phyloP scores from a whole-genome alignment of 2,113 vertebrate genomes.

The Chionodraco myersi region DNA sequence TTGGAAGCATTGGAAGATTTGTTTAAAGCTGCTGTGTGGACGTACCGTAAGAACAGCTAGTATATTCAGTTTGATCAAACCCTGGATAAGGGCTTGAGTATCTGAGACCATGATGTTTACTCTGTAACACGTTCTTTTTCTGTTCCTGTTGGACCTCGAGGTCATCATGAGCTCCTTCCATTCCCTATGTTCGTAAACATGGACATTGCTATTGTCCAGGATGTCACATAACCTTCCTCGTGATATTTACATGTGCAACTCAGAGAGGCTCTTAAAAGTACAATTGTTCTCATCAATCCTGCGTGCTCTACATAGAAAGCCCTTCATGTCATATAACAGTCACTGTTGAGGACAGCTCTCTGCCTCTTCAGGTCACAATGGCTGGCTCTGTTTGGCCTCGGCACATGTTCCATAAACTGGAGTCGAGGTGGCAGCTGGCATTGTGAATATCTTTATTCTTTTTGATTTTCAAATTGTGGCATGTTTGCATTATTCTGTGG shows the following conservation, averaged over 20 bases:
- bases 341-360: too few species aligned
- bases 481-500: neutral
- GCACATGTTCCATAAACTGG: neutral
- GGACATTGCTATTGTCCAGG: neutral
- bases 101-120: neutral
- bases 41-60: neutral
- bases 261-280: neutral
- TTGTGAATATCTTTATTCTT: neutral
- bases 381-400: neutral
- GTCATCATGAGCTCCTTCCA: constrained; percentile 9
- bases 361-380: neutral
- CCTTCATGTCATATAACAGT: neutral
- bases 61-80: constrained; percentile 9
- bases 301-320: neutral
- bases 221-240: neutral
- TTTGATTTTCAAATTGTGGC: neutral
- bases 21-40: too few species aligned
- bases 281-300: neutral
- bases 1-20: too few species aligned
- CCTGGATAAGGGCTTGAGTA: neutral
- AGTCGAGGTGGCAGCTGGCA: neutral
- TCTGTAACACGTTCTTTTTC: too few species aligned
- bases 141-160: neutral
- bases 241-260: neutral
- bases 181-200: neutral